phyloP scores from a whole-genome alignment of 2,797 vertebrate genomes.

The Sciaenops ocellatus region DNA sequence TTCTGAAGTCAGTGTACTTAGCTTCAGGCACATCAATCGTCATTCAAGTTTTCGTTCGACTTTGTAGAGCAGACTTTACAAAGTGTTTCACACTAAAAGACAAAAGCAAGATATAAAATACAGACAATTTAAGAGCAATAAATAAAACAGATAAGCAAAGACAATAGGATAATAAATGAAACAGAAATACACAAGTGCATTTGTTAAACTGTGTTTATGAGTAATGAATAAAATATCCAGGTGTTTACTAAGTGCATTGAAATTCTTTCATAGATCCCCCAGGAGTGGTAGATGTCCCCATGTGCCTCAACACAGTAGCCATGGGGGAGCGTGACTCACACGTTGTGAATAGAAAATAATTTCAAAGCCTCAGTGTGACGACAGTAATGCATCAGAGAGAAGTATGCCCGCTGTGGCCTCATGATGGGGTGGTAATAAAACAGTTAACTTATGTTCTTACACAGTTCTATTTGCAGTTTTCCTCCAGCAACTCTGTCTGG shows the following conservation, averaged over 20 bases:
- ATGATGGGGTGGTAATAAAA: slow-evolving; percentile 21
- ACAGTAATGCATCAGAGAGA: slow-evolving; percentile 38
- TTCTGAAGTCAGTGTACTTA: not conserved
- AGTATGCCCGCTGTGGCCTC: slow-evolving; percentile 7
- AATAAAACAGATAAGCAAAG: not conserved
- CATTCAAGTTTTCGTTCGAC: not conserved
- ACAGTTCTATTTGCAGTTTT: not conserved
- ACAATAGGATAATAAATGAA: not conserved
- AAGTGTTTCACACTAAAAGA: not conserved
- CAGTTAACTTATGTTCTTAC: slow-evolving; percentile 30
- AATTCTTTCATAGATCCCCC: not conserved
- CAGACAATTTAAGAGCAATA: not conserved
- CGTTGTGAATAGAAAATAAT: slow-evolving; percentile 35
- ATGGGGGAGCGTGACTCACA: slow-evolving; percentile 2
- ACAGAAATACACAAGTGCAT: not conserved
- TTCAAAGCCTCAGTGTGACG: slow-evolving; percentile 15
- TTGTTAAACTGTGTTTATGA: slow-evolving; percentile 10
- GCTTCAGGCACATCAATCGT: slow-evolving; percentile 3
- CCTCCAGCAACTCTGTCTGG: slow-evolving; percentile 4
- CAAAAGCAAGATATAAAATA: not conserved
- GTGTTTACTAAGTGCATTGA: not conserved
- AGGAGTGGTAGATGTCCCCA: not conserved
- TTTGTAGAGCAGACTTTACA: not conserved
- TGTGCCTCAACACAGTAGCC: slow-evolving; percentile 6
- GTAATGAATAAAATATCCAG: not conserved